Percentiles rank a stretch among this genome's conserved stretches.
Conservation (phyloP, 2,113 vertebrate species). For the Hemiscyllium ocellatum region DNA sequence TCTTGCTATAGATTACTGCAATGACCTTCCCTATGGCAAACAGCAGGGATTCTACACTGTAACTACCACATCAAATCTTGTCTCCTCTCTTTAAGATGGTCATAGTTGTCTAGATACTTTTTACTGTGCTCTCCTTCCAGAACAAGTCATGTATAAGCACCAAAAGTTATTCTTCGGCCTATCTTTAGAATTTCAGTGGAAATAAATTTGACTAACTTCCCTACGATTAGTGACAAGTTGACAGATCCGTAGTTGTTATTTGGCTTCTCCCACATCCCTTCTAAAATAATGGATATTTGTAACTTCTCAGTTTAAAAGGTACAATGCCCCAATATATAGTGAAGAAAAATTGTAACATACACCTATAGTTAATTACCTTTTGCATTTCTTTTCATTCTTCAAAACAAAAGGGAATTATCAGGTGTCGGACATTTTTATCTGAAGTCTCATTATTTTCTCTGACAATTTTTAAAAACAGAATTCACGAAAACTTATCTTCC, state of each 20-base stretch:
- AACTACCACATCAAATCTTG: too few species aligned
- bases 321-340: not conserved
- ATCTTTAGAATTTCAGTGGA: too few species aligned
- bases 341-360: not conserved
- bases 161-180: too few species aligned
- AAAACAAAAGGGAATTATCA: not conserved
- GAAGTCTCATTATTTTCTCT: not conserved
- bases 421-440: not conserved
- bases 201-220: not conserved
- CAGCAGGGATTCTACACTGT: too few species aligned
- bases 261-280: not conserved
- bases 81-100: too few species aligned
- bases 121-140: too few species aligned
- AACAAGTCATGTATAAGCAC: too few species aligned
- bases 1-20: too few species aligned
- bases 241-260: not conserved
- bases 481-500: not conserved
- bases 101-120: too few species aligned
- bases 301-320: not conserved
- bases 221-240: not conserved
- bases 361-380: not conserved
- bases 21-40: too few species aligned
- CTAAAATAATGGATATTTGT: not conserved
- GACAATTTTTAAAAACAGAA: not conserved
- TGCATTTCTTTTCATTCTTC: not conserved